Percentiles rank a stretch among this genome's conserved stretches.
Conservation (phyloP, 2,797 vertebrate species). For the Pseudochromis fuscus region DNA sequence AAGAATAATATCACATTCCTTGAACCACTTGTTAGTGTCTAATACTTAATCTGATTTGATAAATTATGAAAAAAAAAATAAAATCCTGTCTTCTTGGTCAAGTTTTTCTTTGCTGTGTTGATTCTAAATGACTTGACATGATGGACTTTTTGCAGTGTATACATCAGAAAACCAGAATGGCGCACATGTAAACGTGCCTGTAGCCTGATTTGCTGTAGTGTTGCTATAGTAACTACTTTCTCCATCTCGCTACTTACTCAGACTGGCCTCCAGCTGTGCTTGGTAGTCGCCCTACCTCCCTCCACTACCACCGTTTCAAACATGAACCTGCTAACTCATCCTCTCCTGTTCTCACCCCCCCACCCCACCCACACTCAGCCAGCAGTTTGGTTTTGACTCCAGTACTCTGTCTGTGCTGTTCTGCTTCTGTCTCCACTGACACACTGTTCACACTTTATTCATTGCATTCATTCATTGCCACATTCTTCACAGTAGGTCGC, state of each 20-base stretch:
- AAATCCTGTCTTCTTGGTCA: neutral
- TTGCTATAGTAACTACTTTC: constrained; percentile 77
- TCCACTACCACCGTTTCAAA: constrained; percentile 47
- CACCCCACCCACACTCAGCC: constrained; percentile 19
- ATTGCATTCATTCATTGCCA: constrained; percentile 33
- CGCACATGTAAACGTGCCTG: constrained; percentile 59
- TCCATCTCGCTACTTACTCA: constrained; percentile 72
- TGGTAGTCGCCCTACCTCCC: constrained; percentile 52
- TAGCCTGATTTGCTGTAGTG: constrained; percentile 74
- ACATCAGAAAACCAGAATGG: constrained; percentile 52
- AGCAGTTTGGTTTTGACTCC: neutral
- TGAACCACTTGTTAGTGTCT: constrained; percentile 2
- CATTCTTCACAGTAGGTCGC: constrained; percentile 12
- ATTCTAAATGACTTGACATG: constrained; percentile 1
- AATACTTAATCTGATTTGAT: neutral
- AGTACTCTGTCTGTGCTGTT: constrained; percentile 38
- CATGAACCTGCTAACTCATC: constrained; percentile 50
- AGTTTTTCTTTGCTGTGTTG: neutral
- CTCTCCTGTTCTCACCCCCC: constrained; percentile 29
- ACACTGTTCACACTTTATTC: constrained; percentile 50
- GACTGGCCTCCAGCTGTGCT: constrained; percentile 74
- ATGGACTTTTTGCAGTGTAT: constrained; percentile 78
- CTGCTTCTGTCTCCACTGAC: constrained; percentile 30
- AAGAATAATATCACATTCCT: constrained; percentile 9
- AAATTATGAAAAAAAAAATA: neutral